These are phyloP conservation scores for Phainopepla nitens DNA, from an alignment of 2,113 vertebrate genomes.

Conservation along the genomic window DNA sequence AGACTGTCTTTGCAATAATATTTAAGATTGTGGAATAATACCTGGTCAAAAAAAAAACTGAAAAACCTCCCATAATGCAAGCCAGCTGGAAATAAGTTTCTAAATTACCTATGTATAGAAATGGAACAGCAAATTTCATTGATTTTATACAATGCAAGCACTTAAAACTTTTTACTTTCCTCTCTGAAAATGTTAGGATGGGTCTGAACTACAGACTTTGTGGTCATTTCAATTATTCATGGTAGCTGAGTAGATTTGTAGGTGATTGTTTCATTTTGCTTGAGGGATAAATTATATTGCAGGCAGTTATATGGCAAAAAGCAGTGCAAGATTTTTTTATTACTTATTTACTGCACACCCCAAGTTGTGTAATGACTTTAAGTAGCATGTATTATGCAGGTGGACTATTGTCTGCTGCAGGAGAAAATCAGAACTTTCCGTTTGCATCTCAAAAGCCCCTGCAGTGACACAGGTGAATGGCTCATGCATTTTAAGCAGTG, in stretches of 20 bases:
- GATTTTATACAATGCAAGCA: not conserved
- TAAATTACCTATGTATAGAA: not conserved
- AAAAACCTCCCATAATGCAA: not conserved
- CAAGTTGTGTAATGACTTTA: slow-evolving; percentile 17
- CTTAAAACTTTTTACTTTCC: not conserved
- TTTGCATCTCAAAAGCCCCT: not conserved
- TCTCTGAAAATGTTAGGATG: not conserved
- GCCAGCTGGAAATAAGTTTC: not conserved
- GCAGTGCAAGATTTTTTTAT: not conserved
- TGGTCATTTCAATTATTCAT: slow-evolving; percentile 45
- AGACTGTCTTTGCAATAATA: not conserved
- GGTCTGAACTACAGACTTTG: not conserved
- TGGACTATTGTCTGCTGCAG: not conserved
- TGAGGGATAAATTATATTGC: slow-evolving; percentile 18
- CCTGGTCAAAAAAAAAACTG: not conserved
- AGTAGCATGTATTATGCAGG: slow-evolving; percentile 3
- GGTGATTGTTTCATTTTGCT: slow-evolving; percentile 45
- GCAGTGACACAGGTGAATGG: not conserved
- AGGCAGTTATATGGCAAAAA: not conserved
- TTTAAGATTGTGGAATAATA: not conserved
- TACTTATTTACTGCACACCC: slow-evolving; percentile 36
- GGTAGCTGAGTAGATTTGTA: not conserved
- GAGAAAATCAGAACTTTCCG: not conserved
- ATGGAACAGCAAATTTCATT: not conserved
- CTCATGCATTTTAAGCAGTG: not conserved